phyloP scores from a whole-genome alignment of 2,113 vertebrate genomes.

The Proterorhinus semilunaris region DNA sequence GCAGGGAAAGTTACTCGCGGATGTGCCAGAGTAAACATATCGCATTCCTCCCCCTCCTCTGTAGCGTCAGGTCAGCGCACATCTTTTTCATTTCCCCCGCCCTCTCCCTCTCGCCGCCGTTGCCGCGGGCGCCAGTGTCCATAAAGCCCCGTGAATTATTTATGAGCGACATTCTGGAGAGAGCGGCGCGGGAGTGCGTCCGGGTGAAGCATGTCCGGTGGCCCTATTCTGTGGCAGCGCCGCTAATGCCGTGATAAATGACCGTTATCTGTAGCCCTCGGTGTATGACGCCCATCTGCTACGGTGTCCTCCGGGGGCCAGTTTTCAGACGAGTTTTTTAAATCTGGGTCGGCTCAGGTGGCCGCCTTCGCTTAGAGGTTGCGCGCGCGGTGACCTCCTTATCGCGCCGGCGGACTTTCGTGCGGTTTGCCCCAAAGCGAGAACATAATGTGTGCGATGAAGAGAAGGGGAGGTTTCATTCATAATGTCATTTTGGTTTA shows the following conservation, averaged over 20 bases:
- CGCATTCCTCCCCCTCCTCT: no score
- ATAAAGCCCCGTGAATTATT: slow-evolving; percentile 65
- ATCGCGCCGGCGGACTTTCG: slow-evolving; percentile 52
- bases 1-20: no score
- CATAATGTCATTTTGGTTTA: no score
- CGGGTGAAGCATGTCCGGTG: slow-evolving; percentile 68
- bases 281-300: slow-evolving; percentile 77
- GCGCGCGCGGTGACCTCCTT: slow-evolving; percentile 60
- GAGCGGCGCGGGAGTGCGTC: slow-evolving; percentile 52
- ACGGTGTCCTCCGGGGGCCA: slow-evolving; percentile 67
- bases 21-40: no score
- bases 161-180: slow-evolving; percentile 69
- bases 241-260: slow-evolving; percentile 77
- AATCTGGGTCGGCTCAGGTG: slow-evolving; percentile 76
- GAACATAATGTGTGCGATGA: neutral
- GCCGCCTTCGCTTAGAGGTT: slow-evolving; percentile 62
- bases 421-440: slow-evolving; percentile 47
- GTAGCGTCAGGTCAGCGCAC: neutral
- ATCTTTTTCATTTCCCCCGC: slow-evolving; percentile 21
- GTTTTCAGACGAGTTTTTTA: slow-evolving; percentile 59
- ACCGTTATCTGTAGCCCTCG: slow-evolving; percentile 70
- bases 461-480: no score
- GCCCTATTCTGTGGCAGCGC: slow-evolving; percentile 67
- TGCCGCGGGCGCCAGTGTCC: slow-evolving; percentile 41
- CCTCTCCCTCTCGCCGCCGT: neutral